phyloP scores from a whole-genome alignment of 2,888 invertebrate genomes.

The Cyclophora albipunctata region DNA sequence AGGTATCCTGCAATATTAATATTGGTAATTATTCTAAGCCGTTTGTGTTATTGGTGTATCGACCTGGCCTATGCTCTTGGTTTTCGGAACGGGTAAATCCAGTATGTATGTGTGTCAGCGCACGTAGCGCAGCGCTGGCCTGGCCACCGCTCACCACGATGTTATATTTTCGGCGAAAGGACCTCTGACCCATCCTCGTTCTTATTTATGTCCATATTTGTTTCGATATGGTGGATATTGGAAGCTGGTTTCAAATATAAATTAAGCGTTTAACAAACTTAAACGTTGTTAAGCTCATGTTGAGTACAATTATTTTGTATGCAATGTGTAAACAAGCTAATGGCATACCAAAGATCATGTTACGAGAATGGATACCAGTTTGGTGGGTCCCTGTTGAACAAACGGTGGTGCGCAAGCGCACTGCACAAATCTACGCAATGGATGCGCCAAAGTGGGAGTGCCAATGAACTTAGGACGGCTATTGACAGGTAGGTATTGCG shows the following conservation, averaged over 20 bases:
- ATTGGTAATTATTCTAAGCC: no score
- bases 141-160: no score
- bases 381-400: slow-evolving; percentile 51
- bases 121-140: no score
- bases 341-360: slow-evolving; percentile 63
- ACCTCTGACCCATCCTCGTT: no score
- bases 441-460: slow-evolving; percentile 70
- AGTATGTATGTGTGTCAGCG: no score
- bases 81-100: no score
- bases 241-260: slow-evolving; percentile 29
- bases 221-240: slow-evolving; percentile 16
- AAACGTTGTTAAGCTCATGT: slow-evolving; percentile 42
- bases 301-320: slow-evolving; percentile 59
- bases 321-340: slow-evolving; percentile 67
- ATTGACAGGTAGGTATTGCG: slow-evolving; percentile 75
- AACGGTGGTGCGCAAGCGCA: slow-evolving; percentile 48
- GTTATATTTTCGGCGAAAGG: no score
- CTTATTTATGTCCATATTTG: no score
- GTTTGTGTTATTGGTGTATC: no score
- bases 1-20: no score
- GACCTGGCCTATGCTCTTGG: no score
- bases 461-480: slow-evolving; percentile 72
- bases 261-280: slow-evolving; percentile 34
- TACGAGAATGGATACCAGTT: slow-evolving; percentile 57
- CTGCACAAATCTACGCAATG: slow-evolving; percentile 67